Evolutionary conservation across 2,888 invertebrate species (phyloP).

Genomic region (Melipona beecheii): DNA sequence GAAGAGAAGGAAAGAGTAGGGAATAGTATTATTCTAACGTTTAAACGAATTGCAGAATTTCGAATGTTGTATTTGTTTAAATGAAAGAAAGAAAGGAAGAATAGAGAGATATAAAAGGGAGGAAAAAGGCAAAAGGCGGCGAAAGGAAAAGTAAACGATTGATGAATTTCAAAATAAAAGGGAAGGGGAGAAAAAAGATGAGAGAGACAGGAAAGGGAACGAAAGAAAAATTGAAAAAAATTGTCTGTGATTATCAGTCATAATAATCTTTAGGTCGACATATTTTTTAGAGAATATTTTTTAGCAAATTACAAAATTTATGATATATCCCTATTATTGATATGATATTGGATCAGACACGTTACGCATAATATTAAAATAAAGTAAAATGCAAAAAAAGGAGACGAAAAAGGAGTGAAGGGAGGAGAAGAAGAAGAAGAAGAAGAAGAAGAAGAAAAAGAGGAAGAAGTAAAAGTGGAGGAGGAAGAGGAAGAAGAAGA

Average conservation of each 20-base stretch:
- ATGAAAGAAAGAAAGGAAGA: constrained; percentile 1
- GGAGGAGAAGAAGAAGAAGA: not conserved
- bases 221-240: constrained; percentile 76
- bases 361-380: constrained; percentile 72
- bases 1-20: not conserved
- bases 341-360: constrained; percentile 81
- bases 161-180: constrained; percentile 52
- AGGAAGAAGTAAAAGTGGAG: constrained; percentile 23
- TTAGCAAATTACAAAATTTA: constrained; percentile 84
- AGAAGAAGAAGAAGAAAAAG: constrained; percentile 27
- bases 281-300: constrained; percentile 84
- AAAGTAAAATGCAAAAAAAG: not conserved
- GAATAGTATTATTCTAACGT: constrained; percentile 73
- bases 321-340: constrained; percentile 82
- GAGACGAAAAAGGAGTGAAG: not conserved
- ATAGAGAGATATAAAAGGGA: constrained; percentile 37
- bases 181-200: not conserved
- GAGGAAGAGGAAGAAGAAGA: not conserved
- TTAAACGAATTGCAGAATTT: constrained; percentile 75
- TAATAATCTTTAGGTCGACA: constrained; percentile 84
- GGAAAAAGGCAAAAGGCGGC: constrained; percentile 43
- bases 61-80: constrained; percentile 72
- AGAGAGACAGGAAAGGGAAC: constrained; percentile 32
- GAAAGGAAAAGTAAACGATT: constrained; percentile 52
- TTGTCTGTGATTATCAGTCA: constrained; percentile 84